These are phyloP conservation scores for Hypselothyrea guttata DNA, from an alignment of 2,888 invertebrate genomes.

Conservation along the genomic window DNA sequence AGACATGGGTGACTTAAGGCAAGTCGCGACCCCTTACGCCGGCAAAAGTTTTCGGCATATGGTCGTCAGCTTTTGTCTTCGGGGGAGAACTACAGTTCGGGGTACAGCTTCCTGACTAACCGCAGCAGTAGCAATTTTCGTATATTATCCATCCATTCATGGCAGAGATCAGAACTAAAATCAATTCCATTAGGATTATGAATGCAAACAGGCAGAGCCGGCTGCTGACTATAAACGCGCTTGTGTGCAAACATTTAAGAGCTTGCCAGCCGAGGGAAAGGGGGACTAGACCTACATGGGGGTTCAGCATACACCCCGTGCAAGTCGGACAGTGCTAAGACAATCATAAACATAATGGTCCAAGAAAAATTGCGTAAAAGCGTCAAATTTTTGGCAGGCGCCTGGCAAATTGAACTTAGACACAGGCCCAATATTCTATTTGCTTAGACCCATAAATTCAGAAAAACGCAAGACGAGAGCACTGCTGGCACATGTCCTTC, in stretches of 20 bases:
- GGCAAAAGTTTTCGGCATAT: slow-evolving; percentile 59
- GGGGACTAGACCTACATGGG: slow-evolving; percentile 1
- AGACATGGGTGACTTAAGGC: slow-evolving; percentile 4
- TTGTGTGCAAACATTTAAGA: slow-evolving; percentile 74
- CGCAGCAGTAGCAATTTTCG: slow-evolving; percentile 59
- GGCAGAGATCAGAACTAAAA: slow-evolving; percentile 52
- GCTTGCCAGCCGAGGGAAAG: slow-evolving; percentile 9
- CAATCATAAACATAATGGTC: slow-evolving; percentile 71
- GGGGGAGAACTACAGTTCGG: slow-evolving; percentile 1
- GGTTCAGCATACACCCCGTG: too few relatives aligned
- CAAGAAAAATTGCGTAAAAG: slow-evolving; percentile 60
- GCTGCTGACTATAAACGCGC: slow-evolving; percentile 73
- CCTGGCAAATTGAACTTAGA: slow-evolving; percentile 39
- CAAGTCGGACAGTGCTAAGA: slow-evolving; percentile 40
- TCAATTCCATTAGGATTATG: slow-evolving; percentile 79
- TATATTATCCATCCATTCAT: slow-evolving; percentile 63
- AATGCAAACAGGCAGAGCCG: slow-evolving; percentile 65
- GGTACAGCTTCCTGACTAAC: slow-evolving; percentile 46
- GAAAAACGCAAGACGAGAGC: neutral
- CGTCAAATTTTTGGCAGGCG: slow-evolving; percentile 48
- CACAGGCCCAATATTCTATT: slow-evolving; percentile 22
- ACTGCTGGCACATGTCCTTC: slow-evolving; percentile 42
- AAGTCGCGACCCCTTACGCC: slow-evolving; percentile 37
- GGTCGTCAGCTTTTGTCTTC: slow-evolving; percentile 34
- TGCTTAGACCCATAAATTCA: slow-evolving; percentile 47